phyloP scores from a whole-genome alignment of 2,888 invertebrate genomes.

The Cerastis rubricosa region DNA sequence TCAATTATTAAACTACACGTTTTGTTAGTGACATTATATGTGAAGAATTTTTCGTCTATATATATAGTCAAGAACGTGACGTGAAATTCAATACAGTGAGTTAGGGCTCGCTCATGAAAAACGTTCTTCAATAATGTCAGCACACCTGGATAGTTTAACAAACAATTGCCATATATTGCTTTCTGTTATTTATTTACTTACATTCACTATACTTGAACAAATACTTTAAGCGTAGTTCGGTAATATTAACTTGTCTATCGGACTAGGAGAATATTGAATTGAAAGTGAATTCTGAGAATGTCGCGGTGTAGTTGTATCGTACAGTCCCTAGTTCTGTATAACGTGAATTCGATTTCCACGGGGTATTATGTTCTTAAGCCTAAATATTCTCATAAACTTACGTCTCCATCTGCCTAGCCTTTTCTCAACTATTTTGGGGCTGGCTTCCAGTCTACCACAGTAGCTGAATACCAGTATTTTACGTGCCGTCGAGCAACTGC shows the following conservation, averaged over 20 bases:
- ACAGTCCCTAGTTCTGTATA: not conserved
- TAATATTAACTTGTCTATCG: not conserved
- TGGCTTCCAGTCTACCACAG: not conserved
- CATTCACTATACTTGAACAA: not conserved
- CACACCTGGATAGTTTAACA: constrained; percentile 42
- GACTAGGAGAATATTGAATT: not conserved
- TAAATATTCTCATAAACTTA: too few species aligned
- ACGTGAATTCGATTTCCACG: not conserved
- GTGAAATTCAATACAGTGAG: constrained; percentile 24
- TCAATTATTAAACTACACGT: too few species aligned
- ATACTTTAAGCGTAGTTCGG: not conserved
- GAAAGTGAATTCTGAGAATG: not conserved
- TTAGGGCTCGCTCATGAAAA: constrained; percentile 7
- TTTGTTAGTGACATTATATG: too few species aligned
- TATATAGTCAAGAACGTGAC: constrained; percentile 6
- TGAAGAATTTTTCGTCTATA: too few species aligned
- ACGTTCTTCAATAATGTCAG: constrained; percentile 33
- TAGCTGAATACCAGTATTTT: too few species aligned
- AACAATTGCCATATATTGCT: constrained; percentile 30
- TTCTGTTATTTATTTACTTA: constrained; percentile 40
- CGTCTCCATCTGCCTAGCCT: too few species aligned
- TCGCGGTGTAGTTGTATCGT: not conserved
- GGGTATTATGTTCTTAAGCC: too few species aligned
- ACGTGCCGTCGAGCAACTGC: too few species aligned
- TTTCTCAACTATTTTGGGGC: not conserved